Evolutionary conservation across 2,113 vertebrate genomes (phyloP).

Genomic region (Pelecanoides urinatrix): DNA sequence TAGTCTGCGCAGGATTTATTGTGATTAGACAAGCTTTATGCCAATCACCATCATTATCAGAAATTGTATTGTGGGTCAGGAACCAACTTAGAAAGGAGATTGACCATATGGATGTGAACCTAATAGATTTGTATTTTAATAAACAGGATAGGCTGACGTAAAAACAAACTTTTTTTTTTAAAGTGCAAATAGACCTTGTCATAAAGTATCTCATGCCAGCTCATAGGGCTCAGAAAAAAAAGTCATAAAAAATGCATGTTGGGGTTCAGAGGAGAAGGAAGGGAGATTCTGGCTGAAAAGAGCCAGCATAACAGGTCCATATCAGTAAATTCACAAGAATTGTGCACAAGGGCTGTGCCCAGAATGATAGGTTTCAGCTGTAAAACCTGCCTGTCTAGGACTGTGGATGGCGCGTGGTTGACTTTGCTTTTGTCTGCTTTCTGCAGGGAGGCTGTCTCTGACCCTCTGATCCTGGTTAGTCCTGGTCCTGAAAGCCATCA

Average conservation of each 20-base stretch:
- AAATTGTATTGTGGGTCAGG: conserved; percentile 37
- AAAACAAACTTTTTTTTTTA: conserved; percentile 1
- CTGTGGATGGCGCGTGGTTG: rapidly evolving
- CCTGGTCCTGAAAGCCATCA: background rate
- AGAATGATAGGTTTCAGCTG: background rate
- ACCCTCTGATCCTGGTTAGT: background rate
- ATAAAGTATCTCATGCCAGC: background rate
- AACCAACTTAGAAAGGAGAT: conserved; percentile 61
- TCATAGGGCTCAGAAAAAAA: background rate
- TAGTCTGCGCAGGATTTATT: conserved; percentile 50
- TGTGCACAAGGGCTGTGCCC: background rate
- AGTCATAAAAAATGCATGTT: background rate
- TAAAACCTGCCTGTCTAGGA: background rate
- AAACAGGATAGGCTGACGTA: conserved; percentile 47
- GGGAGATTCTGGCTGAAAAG: background rate
- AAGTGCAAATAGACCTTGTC: conserved; percentile 29
- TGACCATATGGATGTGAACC: conserved; percentile 54
- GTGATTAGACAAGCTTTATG: conserved; percentile 47
- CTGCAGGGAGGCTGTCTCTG: background rate
- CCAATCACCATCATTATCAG: conserved; percentile 50
- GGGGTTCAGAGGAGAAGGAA: background rate
- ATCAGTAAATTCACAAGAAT: background rate
- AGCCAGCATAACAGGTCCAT: background rate
- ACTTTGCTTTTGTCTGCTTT: background rate
- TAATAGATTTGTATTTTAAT: conserved; percentile 66